Evolutionary conservation across 2,113 vertebrate species (phyloP), one percentile per base, ranked within the genome.

Genomic region (Actenoides lindsayi): DNA sequence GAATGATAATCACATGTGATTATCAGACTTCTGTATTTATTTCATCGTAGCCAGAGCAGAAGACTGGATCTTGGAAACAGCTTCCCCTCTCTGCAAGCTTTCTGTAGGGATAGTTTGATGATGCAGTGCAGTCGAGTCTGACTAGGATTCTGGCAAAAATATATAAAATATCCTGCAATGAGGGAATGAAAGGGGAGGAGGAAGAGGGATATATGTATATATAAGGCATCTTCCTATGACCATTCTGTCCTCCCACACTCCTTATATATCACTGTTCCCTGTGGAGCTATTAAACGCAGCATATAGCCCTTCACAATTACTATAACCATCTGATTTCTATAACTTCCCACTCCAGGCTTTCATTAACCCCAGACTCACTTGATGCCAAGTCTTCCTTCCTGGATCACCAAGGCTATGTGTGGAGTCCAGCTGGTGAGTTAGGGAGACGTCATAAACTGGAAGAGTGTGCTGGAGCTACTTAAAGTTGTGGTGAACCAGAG

Each of bases 251-350:
- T 78, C 68, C 44, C 93, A 44, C 59, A 39, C 75, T 91, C 53
- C 73, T 74, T 75, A 51, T 81, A 70, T 74, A 78, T 69, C 87
- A 90, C 39, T 30, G 87, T 53, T 92, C 93, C 73, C 76, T 0
- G 0, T 2, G 11, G 85, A 90, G 85, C 80, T 80, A 81, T 94
- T 89, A 94, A 96, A 90, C 57, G 73, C 71, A 53, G 60, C 6
- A 2, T 81, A 90, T 64, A 94, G 64, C 64, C 82, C 83, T 79
- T 94, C 74, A 86, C 78, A 96, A 86, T 86, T 93, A 93, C 85
- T 83, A 71, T 75, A 93, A 92, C 85, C 83, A 96, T 95, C 93
- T 96, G 96, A 96, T 78, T 96, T 96, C 94, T 96, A 94, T 92
- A 96, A 96, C 93, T 75, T 96, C 93, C 90, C 92, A 96, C 85